These are phyloP conservation scores for Notospermus geniculatus DNA, from an alignment of 1,140 invertebrate genomes.

Conservation along the genomic window DNA sequence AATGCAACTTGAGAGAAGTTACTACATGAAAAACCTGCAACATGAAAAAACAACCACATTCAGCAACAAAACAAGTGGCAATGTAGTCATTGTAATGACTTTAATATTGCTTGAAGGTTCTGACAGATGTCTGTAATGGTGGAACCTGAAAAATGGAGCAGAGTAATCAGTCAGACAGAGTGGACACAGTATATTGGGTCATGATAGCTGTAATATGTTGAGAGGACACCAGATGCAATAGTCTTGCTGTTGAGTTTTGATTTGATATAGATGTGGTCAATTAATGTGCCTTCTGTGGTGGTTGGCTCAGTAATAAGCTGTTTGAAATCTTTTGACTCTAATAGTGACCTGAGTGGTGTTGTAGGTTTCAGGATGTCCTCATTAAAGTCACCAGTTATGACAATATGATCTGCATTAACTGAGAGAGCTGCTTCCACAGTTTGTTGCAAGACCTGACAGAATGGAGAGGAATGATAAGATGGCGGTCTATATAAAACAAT, in stretches of 20 bases:
- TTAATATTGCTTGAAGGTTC: too few relatives aligned
- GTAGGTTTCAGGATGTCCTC: background rate
- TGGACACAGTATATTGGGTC: conserved; percentile 16
- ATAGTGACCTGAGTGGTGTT: background rate
- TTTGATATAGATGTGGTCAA: conserved; percentile 15
- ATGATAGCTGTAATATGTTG: conserved; percentile 22
- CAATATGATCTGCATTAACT: background rate
- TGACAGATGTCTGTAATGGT: too few relatives aligned
- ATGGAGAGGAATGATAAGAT: conserved; percentile 3
- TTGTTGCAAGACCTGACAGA: background rate
- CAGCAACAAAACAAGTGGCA: too few relatives aligned
- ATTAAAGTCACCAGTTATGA: conserved; percentile 22
- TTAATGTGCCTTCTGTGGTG: conserved; percentile 6
- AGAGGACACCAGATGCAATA: background rate
- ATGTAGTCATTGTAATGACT: too few relatives aligned
- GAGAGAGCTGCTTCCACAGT: background rate
- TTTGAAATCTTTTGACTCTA: conserved; percentile 5
- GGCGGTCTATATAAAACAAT: conserved; percentile 19
- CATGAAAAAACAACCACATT: too few relatives aligned
- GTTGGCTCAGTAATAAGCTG: conserved; percentile 13
- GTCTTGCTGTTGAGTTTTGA: background rate
- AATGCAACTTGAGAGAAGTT: too few relatives aligned
- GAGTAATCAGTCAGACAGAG: too few relatives aligned
- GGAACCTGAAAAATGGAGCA: too few relatives aligned
- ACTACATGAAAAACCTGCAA: too few relatives aligned